These are phyloP conservation scores for Rhodeus uyekii DNA, from an alignment of 2,797 vertebrate species.

Conservation along the genomic window DNA sequence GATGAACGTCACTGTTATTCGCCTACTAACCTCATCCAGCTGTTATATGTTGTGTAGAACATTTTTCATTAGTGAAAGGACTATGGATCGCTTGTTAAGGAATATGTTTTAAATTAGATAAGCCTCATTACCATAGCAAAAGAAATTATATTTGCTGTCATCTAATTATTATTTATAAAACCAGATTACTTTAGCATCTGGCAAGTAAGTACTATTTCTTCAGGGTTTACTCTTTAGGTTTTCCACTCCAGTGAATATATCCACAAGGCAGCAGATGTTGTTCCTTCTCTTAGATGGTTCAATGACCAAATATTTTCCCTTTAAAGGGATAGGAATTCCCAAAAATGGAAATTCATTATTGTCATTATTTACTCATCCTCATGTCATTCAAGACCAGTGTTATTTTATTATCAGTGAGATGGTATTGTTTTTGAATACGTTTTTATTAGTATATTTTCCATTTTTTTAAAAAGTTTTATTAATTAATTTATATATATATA, in stretches of 20 bases:
- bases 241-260: not conserved
- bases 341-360: not conserved
- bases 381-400: not conserved
- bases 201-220: slow-evolving; percentile 1
- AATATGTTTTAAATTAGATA: not conserved
- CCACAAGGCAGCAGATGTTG: not conserved
- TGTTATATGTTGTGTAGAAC: not conserved
- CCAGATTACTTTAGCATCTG: slow-evolving; percentile 4
- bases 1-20: not conserved
- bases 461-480: not conserved
- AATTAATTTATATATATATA: not conserved
- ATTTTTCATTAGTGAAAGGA: not conserved
- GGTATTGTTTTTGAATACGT: not conserved
- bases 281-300: not conserved
- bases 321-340: not conserved
- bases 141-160: not conserved
- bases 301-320: not conserved
- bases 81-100: not conserved
- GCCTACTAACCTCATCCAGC: not conserved
- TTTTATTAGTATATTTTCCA: not conserved
- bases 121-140: slow-evolving; percentile 29
- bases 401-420: not conserved
- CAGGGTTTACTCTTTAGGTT: slow-evolving; percentile 4
- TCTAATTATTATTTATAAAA: not conserved
- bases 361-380: not conserved